Evolutionary conservation across 2,888 invertebrate genomes (phyloP).

Genomic region (Oligia fasciuncula): DNA sequence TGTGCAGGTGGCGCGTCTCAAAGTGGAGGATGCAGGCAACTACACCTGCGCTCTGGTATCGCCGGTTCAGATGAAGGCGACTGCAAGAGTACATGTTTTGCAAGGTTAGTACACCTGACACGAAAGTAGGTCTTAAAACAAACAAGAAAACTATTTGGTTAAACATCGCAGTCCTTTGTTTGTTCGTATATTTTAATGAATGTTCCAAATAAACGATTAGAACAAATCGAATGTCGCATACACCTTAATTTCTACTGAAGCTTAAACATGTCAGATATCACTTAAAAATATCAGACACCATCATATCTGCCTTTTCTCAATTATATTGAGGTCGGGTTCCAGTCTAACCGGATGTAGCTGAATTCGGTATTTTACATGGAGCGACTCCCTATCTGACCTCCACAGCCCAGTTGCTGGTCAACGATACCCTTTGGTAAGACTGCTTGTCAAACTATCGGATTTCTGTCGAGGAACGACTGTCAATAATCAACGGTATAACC

Average conservation of each 20-base stretch:
- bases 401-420: neutral
- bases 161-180: neutral
- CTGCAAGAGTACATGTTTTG: slow-evolving; percentile 91
- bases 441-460: neutral
- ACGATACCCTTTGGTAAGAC: neutral
- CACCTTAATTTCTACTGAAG: neutral
- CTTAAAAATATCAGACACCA: neutral
- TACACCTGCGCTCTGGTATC: slow-evolving; percentile 92
- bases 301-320: neutral
- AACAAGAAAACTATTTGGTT: neutral
- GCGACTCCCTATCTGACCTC: too few species aligned
- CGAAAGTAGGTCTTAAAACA: neutral
- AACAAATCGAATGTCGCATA: neutral
- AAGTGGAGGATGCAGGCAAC: slow-evolving; percentile 91
- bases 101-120: slow-evolving; percentile 87
- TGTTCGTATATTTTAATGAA: neutral
- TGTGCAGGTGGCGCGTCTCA: slow-evolving; percentile 90
- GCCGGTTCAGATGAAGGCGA: slow-evolving; percentile 88
- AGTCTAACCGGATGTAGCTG: neutral
- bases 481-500: neutral
- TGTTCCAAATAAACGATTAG: neutral
- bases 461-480: neutral
- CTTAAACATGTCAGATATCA: too few species aligned
- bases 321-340: neutral
- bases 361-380: neutral